Base-by-base conservation (phyloP, 2,113 vertebrate species). In the Rhinopithecus roxellana region DNA sequence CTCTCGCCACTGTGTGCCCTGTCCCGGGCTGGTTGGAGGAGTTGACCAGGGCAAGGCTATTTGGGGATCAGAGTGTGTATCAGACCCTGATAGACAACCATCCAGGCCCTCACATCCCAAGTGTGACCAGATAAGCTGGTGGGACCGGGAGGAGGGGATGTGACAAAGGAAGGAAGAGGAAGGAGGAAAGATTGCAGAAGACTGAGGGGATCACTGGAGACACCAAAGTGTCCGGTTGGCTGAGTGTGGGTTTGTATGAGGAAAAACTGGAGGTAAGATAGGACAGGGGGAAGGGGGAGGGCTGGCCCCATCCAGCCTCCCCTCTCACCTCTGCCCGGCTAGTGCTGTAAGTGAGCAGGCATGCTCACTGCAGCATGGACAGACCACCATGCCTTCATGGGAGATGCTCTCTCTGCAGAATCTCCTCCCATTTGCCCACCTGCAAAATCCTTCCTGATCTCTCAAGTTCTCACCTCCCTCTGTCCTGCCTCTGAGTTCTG, bases 141-240 rank as follows among this genome's bases (percentile, higher is more conserved):
- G 27, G 64, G 20, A 38, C 1, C 6, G 0, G 2, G 43, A 84
- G 57, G n/a, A 35, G 6, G n/a, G 3, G 27, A 11, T 9, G 14
- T 43, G 35, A 30, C 14, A 57, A 52, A 57, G 40, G 48, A 88
- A 81, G 64, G 57, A 74, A 32, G 55, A 77, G 40, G 20, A 64
- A 50, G 75, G 40, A 25, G 23, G 45, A 64, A n/a, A 8, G 6
- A 13, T n/a, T 4, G 20, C 2, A 30, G 7, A 35, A 40, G 5
- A 4, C 0, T 17, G 12, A 23, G 38, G 43, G 38, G 38, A 43
- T 72, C 2, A 6, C 1, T 12, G 18, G 14, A 35, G 38, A 5
- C 1, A 0, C 11, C 35, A 7, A 50, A n/a, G 40, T 48, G 3
- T 23, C 1, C 0, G 18, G 27, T 10, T 10, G 4, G 12, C 38